phyloP scores from a whole-genome alignment of 2,797 vertebrate genomes.

The Acomys russatus region DNA sequence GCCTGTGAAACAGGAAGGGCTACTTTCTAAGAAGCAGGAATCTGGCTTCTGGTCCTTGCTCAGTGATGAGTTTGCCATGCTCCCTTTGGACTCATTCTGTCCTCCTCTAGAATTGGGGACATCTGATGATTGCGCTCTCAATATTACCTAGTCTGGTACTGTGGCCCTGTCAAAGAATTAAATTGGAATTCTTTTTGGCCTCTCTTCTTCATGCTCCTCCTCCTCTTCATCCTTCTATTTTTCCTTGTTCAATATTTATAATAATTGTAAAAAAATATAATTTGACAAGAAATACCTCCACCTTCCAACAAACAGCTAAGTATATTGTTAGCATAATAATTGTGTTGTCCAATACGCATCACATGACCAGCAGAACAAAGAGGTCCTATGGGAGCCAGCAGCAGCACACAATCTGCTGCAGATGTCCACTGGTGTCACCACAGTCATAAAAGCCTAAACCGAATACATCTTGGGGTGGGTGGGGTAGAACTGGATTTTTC shows the following conservation, averaged over 20 bases:
- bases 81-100: neutral
- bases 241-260: neutral
- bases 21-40: slow-evolving; percentile 7
- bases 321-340: neutral
- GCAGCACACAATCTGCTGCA: neutral
- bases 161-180: neutral
- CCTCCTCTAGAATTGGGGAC: neutral
- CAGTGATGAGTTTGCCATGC: neutral
- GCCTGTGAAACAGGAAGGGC: neutral
- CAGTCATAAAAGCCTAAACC: accelerated
- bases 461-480: neutral
- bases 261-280: neutral
- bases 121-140: neutral
- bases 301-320: neutral
- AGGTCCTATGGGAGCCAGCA: neutral
- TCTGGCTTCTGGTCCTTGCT: neutral
- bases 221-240: neutral
- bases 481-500: neutral
- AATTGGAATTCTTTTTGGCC: neutral
- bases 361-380: neutral
- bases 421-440: neutral
- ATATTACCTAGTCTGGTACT: neutral
- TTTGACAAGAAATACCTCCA: neutral
- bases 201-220: neutral
- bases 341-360: neutral